Evolutionary conservation across 35 echinoderm and acorn worm genomes (phyloP).

Genomic region (Acanthaster planci): DNA sequence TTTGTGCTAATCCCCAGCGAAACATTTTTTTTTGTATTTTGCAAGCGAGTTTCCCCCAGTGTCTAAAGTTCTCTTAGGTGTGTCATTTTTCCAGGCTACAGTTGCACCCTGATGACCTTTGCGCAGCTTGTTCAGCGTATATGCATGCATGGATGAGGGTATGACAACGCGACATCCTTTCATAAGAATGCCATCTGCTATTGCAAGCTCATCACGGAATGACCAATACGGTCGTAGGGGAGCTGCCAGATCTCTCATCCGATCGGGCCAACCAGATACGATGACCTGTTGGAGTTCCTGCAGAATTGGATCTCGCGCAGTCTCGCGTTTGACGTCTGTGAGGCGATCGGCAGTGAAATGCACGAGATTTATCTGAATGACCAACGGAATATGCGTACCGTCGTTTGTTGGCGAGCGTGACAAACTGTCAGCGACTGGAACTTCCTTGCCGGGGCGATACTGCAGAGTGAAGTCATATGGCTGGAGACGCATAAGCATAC

Average conservation of each 20-base stretch:
- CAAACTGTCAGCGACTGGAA: slow-evolving; percentile 41
- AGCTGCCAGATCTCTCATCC: neutral
- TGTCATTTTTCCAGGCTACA: no score
- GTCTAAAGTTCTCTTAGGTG: no score
- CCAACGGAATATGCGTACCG: neutral
- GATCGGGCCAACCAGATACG: neutral
- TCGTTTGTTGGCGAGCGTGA: slow-evolving; percentile 14
- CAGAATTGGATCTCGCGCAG: slow-evolving; percentile 21
- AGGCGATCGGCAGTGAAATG: slow-evolving; percentile 7
- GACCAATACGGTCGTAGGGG: slow-evolving; percentile 48
- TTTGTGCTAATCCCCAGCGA: no score
- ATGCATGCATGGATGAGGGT: slow-evolving; percentile 23
- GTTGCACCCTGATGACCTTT: slow-evolving; percentile 65
- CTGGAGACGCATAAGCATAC: slow-evolving; percentile 51
- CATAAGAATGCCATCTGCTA: slow-evolving; percentile 52
- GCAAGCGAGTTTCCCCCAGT: no score
- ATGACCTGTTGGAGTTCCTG: slow-evolving; percentile 26
- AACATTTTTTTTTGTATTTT: no score
- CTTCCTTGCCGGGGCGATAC: slow-evolving; percentile 57
- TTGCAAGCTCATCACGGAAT: slow-evolving; percentile 58
- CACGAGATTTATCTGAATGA: slow-evolving; percentile 1
- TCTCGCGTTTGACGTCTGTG: slow-evolving; percentile 13
- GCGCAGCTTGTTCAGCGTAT: slow-evolving; percentile 54
- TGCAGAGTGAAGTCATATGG: slow-evolving; percentile 38
- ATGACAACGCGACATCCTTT: slow-evolving; percentile 48